These are phyloP conservation scores for Verasper variegatus DNA, from an alignment of 2,113 vertebrate genomes.

Conservation along the genomic window DNA sequence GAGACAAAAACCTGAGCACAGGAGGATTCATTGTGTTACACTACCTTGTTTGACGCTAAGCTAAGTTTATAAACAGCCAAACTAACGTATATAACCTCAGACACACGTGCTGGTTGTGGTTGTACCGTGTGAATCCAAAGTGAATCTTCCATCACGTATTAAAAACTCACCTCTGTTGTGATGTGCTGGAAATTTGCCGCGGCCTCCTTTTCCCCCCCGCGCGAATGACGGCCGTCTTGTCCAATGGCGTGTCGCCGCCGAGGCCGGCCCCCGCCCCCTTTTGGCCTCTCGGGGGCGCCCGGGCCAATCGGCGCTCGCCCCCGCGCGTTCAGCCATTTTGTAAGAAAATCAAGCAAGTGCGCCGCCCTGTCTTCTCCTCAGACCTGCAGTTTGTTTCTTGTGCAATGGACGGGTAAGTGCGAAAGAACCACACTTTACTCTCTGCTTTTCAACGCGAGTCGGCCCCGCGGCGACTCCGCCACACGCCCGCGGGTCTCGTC, in stretches of 20 bases:
- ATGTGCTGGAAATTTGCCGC: conserved; percentile 71
- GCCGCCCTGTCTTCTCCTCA: conserved; percentile 80
- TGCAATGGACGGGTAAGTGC: conserved; percentile 99
- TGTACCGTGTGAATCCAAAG: not conserved
- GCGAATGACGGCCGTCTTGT: conserved; percentile 63
- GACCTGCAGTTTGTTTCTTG: conserved; percentile 92
- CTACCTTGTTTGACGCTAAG: too few relatives aligned
- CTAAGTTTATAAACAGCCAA: too few relatives aligned
- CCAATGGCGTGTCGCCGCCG: conserved; percentile 63
- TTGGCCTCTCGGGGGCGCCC: conserved; percentile 43
- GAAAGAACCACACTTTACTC: conserved; percentile 60
- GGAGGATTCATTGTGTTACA: too few relatives aligned
- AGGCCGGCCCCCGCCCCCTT: conserved; percentile 59
- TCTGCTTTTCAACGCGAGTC: conserved; percentile 19
- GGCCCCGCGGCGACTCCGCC: rapidly evolving
- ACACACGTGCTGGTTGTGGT: too few relatives aligned
- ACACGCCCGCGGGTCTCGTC: not conserved
- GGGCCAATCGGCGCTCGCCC: conserved; percentile 79
- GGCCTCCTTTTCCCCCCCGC: conserved; percentile 45
- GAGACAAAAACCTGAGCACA: too few relatives aligned
- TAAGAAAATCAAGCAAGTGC: conserved; percentile 85
- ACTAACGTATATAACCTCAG: too few relatives aligned
- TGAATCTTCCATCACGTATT: too few relatives aligned
- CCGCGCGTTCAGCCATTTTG: conserved; percentile 92
- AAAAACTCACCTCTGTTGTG: not conserved